Percentiles rank a stretch among this genome's conserved stretches.
These are phyloP conservation scores for Ophthalmotilapia sp. DNA, from an alignment of 2,113 vertebrate species.

Conservation along the genomic window DNA sequence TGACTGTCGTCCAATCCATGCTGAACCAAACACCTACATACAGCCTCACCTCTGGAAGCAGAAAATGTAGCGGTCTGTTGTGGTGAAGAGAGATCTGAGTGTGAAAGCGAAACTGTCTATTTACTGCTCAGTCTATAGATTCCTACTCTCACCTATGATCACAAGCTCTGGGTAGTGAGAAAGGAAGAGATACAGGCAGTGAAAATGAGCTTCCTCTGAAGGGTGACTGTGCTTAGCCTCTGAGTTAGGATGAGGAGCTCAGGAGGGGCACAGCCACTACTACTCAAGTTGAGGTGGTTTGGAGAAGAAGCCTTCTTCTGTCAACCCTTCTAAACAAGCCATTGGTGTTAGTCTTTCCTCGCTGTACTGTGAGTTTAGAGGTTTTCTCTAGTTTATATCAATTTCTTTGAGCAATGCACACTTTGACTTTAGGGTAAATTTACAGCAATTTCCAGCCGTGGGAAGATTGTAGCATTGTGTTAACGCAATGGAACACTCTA, in stretches of 20 bases:
- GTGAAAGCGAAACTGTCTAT: neutral
- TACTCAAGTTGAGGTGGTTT: neutral
- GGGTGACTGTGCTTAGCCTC: neutral
- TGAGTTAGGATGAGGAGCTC: neutral
- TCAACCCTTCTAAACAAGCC: neutral
- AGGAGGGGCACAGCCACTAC: neutral
- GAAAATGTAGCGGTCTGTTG: neutral
- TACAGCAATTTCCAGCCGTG: neutral
- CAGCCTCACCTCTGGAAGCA: neutral
- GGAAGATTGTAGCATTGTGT: neutral
- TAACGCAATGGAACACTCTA: neutral
- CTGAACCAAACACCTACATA: neutral
- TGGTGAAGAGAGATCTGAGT: neutral
- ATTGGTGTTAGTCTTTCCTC: neutral
- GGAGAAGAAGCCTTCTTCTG: neutral
- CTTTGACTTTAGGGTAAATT: neutral
- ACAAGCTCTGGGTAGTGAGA: neutral
- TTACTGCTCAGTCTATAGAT: neutral
- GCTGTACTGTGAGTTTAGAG: neutral
- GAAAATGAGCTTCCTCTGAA: neutral
- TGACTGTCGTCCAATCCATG: neutral
- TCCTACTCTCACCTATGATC: neutral
- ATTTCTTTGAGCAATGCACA: neutral
- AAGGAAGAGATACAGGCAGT: neutral
- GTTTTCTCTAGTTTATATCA: neutral